Percentiles rank a stretch among this genome's conserved stretches.
phyloP scores from a whole-genome alignment of 1,140 invertebrate genomes.

The Anastrepha obliqua region DNA sequence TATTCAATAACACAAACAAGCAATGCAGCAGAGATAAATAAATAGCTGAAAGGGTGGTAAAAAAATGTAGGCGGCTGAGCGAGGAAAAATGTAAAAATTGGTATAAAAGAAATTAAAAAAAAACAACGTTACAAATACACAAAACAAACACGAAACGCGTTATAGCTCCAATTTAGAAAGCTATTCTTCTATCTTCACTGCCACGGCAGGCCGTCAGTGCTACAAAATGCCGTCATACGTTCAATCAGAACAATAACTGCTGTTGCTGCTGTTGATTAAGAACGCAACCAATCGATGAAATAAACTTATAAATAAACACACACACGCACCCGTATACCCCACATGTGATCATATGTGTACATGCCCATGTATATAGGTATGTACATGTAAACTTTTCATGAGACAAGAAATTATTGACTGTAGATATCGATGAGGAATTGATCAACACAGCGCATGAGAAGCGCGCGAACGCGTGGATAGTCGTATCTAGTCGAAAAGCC shows the following conservation, averaged over 20 bases:
- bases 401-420: conserved; percentile 50
- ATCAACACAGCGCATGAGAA: conserved; percentile 1
- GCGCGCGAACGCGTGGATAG: neutral
- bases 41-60: neutral
- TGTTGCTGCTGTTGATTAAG: conserved; percentile 46
- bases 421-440: conserved; percentile 53
- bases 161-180: neutral
- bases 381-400: neutral
- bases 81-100: neutral
- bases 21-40: conserved; percentile 32
- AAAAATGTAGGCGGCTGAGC: neutral
- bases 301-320: neutral
- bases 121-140: neutral
- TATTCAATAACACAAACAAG: conserved; percentile 24
- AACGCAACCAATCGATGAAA: conserved; percentile 38
- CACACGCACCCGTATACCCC: neutral
- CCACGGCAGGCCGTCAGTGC: neutral
- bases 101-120: neutral
- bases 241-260: conserved; percentile 53
- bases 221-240: neutral
- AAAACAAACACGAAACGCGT: neutral
- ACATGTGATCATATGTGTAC: neutral
- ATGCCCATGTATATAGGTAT: neutral
- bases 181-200: no score
- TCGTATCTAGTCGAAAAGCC: neutral